Evolutionary conservation across 1,140 invertebrate genomes (phyloP), one percentile per base, ranked within the genome.

Genomic region (Drosophila neocordata): DNA sequence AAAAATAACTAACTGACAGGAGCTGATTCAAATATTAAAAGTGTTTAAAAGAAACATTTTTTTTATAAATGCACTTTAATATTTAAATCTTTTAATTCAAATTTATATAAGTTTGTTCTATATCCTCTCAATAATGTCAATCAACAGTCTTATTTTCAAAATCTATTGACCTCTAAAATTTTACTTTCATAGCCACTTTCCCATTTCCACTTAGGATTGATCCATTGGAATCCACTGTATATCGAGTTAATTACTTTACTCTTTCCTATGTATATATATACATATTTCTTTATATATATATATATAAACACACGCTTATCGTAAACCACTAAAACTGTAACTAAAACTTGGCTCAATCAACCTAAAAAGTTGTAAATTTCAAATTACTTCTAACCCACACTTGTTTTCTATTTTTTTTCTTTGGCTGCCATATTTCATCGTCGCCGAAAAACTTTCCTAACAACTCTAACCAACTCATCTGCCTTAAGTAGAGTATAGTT

Each of bases 341-440:
- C 13, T 48, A 18, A 22, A 24, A 48, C 41, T 48, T 48, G 41
- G 37, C 59, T 61, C 38, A 61, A 61, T 61, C 59, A 61, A 22
- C 38, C 35, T 44, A 41, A 51, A 55, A 31, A 13, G 20, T 61
- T 22, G 12, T 61, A 61, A 61, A 61, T 61, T 61, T 61, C 59
- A 61, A 61, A 61, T 61, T 41, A 61, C 59, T 61, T 61, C 44
- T 48, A 13, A 24, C 38, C 35, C 59, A 61, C 38, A 48, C 15
- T 48, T 48, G 41, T 35, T 12, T 35, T 35, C 12, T 35, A 5
- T 44, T 18, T 44, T 44, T 44, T 13, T 5, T 24, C 22, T 31
- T 31, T 31, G 27, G 27, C 7, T 48, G 20, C 15, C 15, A 48
- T 73, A 73, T 73, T 66, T 73, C 71, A 73, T 73, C 35, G 41